These are phyloP conservation scores for Struthidea cinerea DNA, from an alignment of 2,113 vertebrate species.

Conservation along the genomic window DNA sequence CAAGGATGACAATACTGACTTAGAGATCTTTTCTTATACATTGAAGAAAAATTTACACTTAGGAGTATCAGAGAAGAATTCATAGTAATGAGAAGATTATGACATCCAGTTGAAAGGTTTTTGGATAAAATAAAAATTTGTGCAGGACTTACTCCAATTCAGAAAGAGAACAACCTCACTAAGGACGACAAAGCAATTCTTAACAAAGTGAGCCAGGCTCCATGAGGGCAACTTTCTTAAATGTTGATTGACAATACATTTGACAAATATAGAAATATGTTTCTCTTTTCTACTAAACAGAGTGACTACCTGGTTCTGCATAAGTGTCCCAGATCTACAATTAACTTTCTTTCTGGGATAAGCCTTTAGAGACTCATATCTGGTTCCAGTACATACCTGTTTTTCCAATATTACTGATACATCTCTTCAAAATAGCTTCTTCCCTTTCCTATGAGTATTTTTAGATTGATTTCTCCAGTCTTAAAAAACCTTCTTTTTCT, in stretches of 20 bases:
- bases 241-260: not conserved
- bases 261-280: not conserved
- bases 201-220: not conserved
- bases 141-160: not conserved
- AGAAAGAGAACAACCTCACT: not conserved
- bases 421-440: not conserved
- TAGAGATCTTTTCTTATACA: not conserved
- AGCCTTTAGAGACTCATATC: not conserved
- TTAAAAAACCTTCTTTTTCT: not conserved
- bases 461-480: not conserved
- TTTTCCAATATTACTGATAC: not conserved
- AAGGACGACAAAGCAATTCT: not conserved
- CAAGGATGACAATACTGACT: not conserved
- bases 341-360: not conserved
- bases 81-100: not conserved
- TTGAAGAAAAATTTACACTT: not conserved
- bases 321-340: not conserved
- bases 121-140: not conserved
- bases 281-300: not conserved
- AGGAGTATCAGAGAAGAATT: not conserved
- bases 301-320: not conserved
- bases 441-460: not conserved
- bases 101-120: not conserved
- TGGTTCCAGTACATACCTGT: not conserved
- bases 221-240: not conserved